Evolutionary conservation across 2,113 vertebrate genomes (phyloP).

Genomic region (Oreochromis spilurus): DNA sequence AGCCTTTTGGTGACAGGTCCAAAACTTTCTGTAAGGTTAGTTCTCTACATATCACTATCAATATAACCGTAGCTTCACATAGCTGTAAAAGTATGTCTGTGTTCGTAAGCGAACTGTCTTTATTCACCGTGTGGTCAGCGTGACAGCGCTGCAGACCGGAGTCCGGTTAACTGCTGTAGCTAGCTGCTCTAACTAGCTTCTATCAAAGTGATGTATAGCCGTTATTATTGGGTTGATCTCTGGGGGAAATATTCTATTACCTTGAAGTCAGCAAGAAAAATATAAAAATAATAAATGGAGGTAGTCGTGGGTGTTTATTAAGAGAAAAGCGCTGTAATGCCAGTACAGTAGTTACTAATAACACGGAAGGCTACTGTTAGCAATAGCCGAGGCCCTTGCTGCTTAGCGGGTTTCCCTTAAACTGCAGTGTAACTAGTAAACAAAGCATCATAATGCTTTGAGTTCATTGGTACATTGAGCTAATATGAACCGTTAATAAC

Average conservation of each 20-base stretch:
- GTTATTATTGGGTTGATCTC: background rate
- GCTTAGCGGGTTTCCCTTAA: background rate
- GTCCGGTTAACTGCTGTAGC: background rate
- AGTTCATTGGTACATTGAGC: background rate
- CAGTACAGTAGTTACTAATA: background rate
- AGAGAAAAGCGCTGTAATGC: background rate
- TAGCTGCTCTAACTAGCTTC: background rate
- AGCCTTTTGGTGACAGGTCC: conserved; percentile 14
- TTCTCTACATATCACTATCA: background rate
- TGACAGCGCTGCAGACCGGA: background rate
- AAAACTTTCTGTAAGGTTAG: conserved; percentile 49
- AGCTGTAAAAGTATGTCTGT: background rate
- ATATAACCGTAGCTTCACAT: accelerated
- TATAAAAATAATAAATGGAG: background rate
- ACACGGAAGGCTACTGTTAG: conserved; percentile 35
- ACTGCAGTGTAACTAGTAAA: background rate
- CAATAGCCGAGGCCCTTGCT: background rate
- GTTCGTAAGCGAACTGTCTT: background rate
- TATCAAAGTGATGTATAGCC: background rate
- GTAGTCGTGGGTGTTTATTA: background rate
- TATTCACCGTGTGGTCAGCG: background rate
- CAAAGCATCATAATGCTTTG: background rate
- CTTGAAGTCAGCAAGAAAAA: background rate
- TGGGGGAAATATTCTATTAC: background rate
- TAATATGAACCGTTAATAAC: accelerated